These are phyloP conservation scores for Zosterops borbonicus DNA, from an alignment of 2,113 vertebrate species.

Conservation along the genomic window DNA sequence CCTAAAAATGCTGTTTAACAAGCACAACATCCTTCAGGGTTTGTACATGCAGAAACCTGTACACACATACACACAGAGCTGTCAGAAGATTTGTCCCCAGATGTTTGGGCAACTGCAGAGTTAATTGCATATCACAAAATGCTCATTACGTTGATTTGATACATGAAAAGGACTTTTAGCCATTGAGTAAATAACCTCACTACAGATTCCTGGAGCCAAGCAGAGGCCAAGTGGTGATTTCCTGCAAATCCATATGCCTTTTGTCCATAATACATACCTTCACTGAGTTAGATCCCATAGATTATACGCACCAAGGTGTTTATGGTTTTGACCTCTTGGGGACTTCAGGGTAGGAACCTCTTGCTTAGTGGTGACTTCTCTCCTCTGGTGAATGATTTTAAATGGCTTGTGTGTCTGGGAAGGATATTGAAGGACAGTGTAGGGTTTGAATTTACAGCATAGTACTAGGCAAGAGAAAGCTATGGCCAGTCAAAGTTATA, in stretches of 20 bases:
- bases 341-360: accelerated
- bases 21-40: background rate
- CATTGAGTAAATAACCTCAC: background rate
- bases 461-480: background rate
- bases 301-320: background rate
- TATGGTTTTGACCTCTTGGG: background rate
- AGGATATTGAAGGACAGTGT: background rate
- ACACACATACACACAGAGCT: accelerated
- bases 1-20: background rate
- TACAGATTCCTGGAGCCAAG: background rate
- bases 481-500: background rate
- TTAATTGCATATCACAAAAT: background rate
- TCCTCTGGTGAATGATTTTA: background rate
- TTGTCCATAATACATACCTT: background rate
- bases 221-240: background rate
- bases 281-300: background rate
- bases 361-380: background rate
- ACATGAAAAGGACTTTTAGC: background rate
- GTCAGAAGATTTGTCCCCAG: background rate
- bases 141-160: background rate
- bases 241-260: background rate
- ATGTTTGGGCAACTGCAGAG: background rate
- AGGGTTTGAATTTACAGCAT: background rate
- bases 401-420: background rate
- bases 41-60: background rate